Evolutionary conservation across 2,888 invertebrate genomes (phyloP), one percentile per base, ranked within the genome.

Genomic region (Drosophila affinis): DNA sequence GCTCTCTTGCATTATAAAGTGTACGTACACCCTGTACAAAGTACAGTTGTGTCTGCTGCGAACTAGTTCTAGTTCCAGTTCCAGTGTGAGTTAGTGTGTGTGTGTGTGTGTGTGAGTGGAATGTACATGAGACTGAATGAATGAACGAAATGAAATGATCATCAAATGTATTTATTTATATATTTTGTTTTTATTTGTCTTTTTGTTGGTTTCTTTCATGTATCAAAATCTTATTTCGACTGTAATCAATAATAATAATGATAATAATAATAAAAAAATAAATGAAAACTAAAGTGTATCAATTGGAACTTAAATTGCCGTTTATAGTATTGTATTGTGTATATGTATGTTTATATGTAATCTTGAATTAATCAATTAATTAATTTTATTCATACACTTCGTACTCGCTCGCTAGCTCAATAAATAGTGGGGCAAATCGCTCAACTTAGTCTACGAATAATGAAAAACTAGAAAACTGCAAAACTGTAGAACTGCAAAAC

Each of bases 251-350:
- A 53, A 29, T 55, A 74, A 32, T 71, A 69, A 71, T 45, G 45
- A 55, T 45, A 52, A 61, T 54, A 69, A 76, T 52, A 62, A 71
- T 72, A 59, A 64, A 62, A 77, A 57, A 63, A 71, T 72, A 59
- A 64, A 56, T 52, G 56, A 72, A 82, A 82, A 67, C 62, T 79
- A 82, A 79, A 78, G 67, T 72, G 71, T 80, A 73, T 67, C 68
- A 32, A 70, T 58, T 75, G 73, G 75, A 73, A 73, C 73, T 73
- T 73, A 73, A 75, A 73, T 73, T 73, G 67, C 75, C 58, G 51
- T 73, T 55, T 57, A 74, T 67, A 58, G 64, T 53, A 60, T 32
- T 21, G 21, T 21, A 21, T 21, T 21, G 21, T 71, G 29, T 52
- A 64, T 63, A 47, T 55, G 46, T n/a, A n/a, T 61, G 61, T 51